These are phyloP conservation scores for Rhyacophila brunnea DNA, from an alignment of 1,140 invertebrate genomes.

Conservation along the genomic window DNA sequence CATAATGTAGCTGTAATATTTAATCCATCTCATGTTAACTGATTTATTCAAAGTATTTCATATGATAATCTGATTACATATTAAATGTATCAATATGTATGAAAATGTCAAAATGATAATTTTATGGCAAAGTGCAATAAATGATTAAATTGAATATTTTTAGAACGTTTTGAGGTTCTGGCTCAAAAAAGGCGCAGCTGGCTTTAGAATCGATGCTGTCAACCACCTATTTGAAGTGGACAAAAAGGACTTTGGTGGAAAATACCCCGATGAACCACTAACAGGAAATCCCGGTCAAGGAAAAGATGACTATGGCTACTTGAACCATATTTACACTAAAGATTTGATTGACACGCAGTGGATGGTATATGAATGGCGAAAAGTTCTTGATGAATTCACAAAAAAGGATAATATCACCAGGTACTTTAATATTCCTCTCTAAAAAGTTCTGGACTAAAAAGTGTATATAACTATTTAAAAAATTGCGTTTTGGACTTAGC, in stretches of 20 bases:
- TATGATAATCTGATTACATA: no score
- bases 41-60: no score
- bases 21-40: no score
- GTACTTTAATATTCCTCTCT: no score
- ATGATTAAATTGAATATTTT: no score
- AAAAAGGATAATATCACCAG: slow-evolving; percentile 39
- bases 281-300: slow-evolving; percentile 42
- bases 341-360: slow-evolving; percentile 60
- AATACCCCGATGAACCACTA: slow-evolving; percentile 60
- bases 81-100: no score
- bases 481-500: no score
- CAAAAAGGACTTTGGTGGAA: slow-evolving; percentile 45
- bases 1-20: no score
- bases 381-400: slow-evolving; percentile 56
- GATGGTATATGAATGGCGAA: slow-evolving; percentile 61
- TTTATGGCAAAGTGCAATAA: no score
- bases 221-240: slow-evolving; percentile 62
- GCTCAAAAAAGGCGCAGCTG: slow-evolving; percentile 67
- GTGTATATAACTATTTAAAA: no score
- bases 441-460: no score
- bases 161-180: slow-evolving; percentile 60
- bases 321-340: slow-evolving; percentile 62
- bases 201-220: slow-evolving; percentile 68
- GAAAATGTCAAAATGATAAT: no score
- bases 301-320: slow-evolving; percentile 46